These are phyloP conservation scores for Forbesichthys papilliferus DNA, from an alignment of 2,113 vertebrate species.

Conservation along the genomic window DNA sequence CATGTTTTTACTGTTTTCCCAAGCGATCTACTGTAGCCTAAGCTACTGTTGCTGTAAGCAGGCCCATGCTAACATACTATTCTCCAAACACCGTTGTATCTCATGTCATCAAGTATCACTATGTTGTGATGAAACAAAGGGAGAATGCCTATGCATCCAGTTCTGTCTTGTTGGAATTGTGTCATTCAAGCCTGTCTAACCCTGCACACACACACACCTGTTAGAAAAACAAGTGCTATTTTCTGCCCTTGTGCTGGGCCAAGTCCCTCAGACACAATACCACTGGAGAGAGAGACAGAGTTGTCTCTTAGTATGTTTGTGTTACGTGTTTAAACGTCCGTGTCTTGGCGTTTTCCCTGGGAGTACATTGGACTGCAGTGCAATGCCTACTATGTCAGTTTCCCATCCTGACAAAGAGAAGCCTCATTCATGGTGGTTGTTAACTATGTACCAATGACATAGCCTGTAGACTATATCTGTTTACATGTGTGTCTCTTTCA, in stretches of 20 bases:
- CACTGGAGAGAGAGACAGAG: not conserved
- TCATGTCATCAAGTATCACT: constrained; percentile 29
- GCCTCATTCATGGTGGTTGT: constrained; percentile 15
- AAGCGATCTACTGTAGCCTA: constrained; percentile 31
- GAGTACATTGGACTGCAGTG: not conserved
- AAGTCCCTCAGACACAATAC: constrained; percentile 34
- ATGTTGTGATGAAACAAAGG: constrained; percentile 34
- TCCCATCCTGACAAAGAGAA: not conserved
- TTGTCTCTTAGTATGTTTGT: not conserved
- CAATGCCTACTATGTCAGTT: not conserved
- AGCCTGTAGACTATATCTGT: not conserved
- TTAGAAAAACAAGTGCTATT: constrained; percentile 45
- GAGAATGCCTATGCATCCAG: constrained; percentile 37
- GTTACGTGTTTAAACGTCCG: not conserved
- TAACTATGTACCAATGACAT: not conserved
- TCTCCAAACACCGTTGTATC: constrained; percentile 31
- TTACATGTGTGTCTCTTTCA: constrained; percentile 18
- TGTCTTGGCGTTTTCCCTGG: not conserved
- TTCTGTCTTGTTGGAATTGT: constrained; percentile 44
- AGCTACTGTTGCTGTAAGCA: constrained; percentile 55
- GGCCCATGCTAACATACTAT: constrained; percentile 32
- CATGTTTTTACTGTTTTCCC: constrained; percentile 21
- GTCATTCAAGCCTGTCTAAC: constrained; percentile 25
- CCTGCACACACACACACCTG: constrained; percentile 35
- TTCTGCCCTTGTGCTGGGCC: constrained; percentile 13